A percentile compares a stretch with the other conserved stretches of the same genome.
phyloP scores from a whole-genome alignment of 2,797 vertebrate species.

The Anniella stebbinsi region DNA sequence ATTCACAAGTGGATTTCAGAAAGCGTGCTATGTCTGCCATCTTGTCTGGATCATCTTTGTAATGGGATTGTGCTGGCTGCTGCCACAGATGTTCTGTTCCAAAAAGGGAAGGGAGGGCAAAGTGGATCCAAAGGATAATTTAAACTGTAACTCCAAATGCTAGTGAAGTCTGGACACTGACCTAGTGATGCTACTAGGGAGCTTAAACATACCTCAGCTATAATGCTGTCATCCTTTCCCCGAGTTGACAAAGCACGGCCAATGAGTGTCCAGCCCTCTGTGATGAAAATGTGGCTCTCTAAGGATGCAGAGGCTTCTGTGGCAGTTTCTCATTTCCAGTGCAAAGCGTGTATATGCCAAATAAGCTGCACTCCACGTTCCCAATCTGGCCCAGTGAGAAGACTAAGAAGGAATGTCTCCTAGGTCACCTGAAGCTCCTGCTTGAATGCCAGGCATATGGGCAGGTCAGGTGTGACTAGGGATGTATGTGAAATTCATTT shows the following conservation, averaged over 20 bases:
- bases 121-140: neutral
- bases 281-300: too few relatives aligned
- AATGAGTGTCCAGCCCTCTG: too few relatives aligned
- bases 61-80: too few relatives aligned
- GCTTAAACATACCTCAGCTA: too few relatives aligned
- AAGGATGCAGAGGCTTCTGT: too few relatives aligned
- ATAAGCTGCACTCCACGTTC: neutral
- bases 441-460: neutral
- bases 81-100: neutral
- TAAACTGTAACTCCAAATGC: neutral
- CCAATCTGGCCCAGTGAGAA: neutral
- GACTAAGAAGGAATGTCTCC: neutral
- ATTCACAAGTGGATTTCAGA: neutral
- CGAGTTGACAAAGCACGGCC: too few relatives aligned
- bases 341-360: neutral
- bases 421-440: neutral
- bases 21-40: too few relatives aligned
- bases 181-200: too few relatives aligned
- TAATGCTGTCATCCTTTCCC: too few relatives aligned
- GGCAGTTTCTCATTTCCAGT: neutral
- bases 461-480: neutral
- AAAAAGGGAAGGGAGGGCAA: neutral
- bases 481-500: too few relatives aligned
- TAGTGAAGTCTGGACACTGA: neutral
- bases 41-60: too few relatives aligned